Evolutionary conservation across 2,797 vertebrate species (phyloP).

Genomic region (Chanos chanos): DNA sequence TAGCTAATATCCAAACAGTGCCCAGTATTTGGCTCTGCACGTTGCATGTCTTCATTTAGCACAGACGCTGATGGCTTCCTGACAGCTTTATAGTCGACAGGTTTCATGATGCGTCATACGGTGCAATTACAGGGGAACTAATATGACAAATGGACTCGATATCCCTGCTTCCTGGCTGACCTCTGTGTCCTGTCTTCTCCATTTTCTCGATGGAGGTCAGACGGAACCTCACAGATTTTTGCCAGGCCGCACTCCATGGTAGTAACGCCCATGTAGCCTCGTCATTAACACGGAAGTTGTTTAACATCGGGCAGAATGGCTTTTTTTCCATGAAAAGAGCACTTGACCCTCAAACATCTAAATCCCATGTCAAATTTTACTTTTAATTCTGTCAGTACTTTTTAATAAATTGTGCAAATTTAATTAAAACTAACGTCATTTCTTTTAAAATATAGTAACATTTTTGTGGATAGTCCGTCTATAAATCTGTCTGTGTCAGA

Average conservation of each 20-base stretch:
- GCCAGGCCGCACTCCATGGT: conserved; percentile 65
- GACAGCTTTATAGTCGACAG: conserved; percentile 88
- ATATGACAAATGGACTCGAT: conserved; percentile 97
- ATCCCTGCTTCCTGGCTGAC: conserved; percentile 79
- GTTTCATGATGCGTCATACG: conserved; percentile 86
- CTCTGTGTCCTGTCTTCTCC: conserved; percentile 74
- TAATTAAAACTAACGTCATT: neutral
- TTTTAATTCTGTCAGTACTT: neutral
- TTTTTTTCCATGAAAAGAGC: neutral
- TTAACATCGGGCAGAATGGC: conserved; percentile 6
- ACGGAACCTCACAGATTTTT: conserved; percentile 77
- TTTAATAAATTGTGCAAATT: neutral
- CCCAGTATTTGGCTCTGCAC: conserved; percentile 71
- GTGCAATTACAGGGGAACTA: conserved; percentile 87
- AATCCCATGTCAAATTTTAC: too few relatives aligned
- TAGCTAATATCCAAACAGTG: conserved; percentile 74
- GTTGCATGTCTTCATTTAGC: conserved; percentile 88
- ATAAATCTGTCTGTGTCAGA: too few relatives aligned
- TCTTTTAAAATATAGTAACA: too few relatives aligned
- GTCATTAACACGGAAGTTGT: neutral
- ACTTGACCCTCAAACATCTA: too few relatives aligned
- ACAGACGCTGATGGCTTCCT: conserved; percentile 80
- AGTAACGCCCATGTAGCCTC: conserved; percentile 44
- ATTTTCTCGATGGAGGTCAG: conserved; percentile 78
- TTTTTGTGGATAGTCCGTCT: too few relatives aligned